A percentile compares a stretch with the other conserved stretches of the same genome.
phyloP scores from a whole-genome alignment of 2,797 vertebrate genomes.

The Cyclura pinguis region DNA sequence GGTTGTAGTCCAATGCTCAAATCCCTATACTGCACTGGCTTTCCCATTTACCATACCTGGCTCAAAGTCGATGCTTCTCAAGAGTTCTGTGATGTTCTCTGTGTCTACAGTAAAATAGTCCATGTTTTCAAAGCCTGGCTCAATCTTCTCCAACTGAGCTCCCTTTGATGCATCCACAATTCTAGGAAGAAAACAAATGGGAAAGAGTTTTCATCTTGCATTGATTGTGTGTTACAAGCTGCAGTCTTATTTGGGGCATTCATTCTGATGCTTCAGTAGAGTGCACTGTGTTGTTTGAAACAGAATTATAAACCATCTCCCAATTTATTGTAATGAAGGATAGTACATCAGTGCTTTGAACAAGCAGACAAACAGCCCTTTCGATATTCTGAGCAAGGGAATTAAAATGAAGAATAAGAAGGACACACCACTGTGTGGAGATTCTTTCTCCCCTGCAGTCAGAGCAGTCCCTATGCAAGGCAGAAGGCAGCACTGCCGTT shows the following conservation, averaged over 20 bases:
- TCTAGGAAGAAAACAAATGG: slow-evolving; percentile 51
- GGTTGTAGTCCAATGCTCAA: too few relatives aligned
- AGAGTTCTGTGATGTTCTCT: slow-evolving; percentile 82
- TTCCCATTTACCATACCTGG: slow-evolving; percentile 67
- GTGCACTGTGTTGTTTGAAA: too few relatives aligned
- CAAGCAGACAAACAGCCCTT: not conserved
- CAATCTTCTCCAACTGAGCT: slow-evolving; percentile 82
- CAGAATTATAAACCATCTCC: not conserved
- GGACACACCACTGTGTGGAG: not conserved
- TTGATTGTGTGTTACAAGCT: not conserved
- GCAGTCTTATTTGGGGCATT: not conserved
- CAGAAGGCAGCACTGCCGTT: too few relatives aligned
- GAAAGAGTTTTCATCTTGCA: rapidly evolving
- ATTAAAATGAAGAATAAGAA: not conserved
- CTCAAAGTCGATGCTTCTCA: slow-evolving; percentile 88
- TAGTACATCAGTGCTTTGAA: not conserved
- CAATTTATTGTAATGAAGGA: not conserved
- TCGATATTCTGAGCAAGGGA: not conserved
- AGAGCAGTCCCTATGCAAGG: too few relatives aligned
- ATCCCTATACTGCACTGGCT: too few relatives aligned
- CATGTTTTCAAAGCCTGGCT: slow-evolving; percentile 94
- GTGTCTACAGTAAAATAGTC: slow-evolving; percentile 91
- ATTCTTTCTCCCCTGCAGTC: not conserved
- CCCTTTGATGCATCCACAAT: slow-evolving; percentile 83
- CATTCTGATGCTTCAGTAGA: not conserved